Conservation (phyloP, 1,140 invertebrate genomes). For the Drosophila nigromelanica region DNA sequence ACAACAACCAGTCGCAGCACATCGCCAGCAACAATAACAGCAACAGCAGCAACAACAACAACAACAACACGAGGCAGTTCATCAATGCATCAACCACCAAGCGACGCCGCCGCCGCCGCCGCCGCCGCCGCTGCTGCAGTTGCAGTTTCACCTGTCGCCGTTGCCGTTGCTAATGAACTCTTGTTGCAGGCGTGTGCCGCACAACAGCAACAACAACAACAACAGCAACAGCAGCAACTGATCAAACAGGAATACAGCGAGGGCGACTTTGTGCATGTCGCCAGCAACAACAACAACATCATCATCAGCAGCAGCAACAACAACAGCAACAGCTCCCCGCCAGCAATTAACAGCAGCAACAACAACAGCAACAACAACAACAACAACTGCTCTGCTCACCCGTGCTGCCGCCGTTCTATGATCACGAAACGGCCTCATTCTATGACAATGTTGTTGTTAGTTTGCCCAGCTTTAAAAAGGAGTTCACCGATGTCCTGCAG, state of each 20-base stretch:
- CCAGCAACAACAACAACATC: slow-evolving; percentile 42
- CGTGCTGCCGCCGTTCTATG: slow-evolving; percentile 67
- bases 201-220: slow-evolving; percentile 45
- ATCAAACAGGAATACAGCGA: slow-evolving; percentile 78
- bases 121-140: slow-evolving; percentile 16
- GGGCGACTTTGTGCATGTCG: slow-evolving; percentile 38
- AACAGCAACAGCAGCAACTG: slow-evolving; percentile 53
- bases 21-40: slow-evolving; percentile 37
- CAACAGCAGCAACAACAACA: slow-evolving; percentile 38
- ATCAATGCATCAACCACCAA: slow-evolving; percentile 59
- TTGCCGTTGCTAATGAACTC: slow-evolving; percentile 62
- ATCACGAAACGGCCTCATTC: slow-evolving; percentile 64
- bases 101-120: not conserved
- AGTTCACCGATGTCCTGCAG: slow-evolving; percentile 77
- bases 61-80: slow-evolving; percentile 45
- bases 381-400: slow-evolving; percentile 51
- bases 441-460: slow-evolving; percentile 68
- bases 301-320: slow-evolving; percentile 30
- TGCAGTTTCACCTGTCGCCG: slow-evolving; percentile 71
- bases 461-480: slow-evolving; percentile 77
- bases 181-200: slow-evolving; percentile 78
- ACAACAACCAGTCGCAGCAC: slow-evolving; percentile 10
- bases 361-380: slow-evolving; percentile 39
- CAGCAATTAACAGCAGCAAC: slow-evolving; percentile 35
- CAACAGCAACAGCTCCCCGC: slow-evolving; percentile 32